Percentiles rank a stretch among this genome's conserved stretches.
These are phyloP conservation scores for Proales similis DNA, from an alignment of 1,140 invertebrate species.

Conservation along the genomic window DNA sequence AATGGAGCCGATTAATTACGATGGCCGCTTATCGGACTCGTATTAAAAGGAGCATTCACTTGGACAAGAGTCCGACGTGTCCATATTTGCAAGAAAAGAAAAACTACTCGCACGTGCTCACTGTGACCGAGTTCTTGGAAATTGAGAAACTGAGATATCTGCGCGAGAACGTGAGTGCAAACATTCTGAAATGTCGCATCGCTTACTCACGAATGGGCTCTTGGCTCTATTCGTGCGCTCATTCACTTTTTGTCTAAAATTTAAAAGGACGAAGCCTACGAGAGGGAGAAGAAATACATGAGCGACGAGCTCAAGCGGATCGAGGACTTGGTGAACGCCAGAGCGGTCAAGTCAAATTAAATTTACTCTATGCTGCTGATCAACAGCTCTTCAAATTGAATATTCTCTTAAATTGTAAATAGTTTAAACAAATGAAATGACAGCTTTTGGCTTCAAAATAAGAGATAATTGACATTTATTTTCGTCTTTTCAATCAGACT, in stretches of 20 bases:
- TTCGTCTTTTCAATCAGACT: no score
- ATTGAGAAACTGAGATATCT: conserved; percentile 33
- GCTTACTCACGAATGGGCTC: not conserved
- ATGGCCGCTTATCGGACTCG: no score
- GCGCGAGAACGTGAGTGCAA: not conserved
- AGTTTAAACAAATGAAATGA: no score
- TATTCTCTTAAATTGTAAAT: no score
- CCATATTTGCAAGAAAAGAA: conserved; percentile 23
- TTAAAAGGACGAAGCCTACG: not conserved
- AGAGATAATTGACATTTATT: no score
- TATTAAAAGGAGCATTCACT: not conserved
- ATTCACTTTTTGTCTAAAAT: not conserved
- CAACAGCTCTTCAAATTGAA: no score
- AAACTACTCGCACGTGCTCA: not conserved
- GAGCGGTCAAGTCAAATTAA: no score
- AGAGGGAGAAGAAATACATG: not conserved
- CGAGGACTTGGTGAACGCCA: no score
- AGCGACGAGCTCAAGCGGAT: no score
- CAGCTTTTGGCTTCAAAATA: no score
- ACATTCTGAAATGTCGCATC: not conserved
- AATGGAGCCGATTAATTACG: no score
- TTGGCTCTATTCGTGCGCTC: not conserved
- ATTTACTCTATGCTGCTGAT: no score
- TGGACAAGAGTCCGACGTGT: not conserved
- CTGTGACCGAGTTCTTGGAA: conserved; percentile 16